A percentile compares a stretch with the other conserved stretches of the same genome.
phyloP scores from a whole-genome alignment of 2,113 vertebrate species.

The Jaculus jaculus region DNA sequence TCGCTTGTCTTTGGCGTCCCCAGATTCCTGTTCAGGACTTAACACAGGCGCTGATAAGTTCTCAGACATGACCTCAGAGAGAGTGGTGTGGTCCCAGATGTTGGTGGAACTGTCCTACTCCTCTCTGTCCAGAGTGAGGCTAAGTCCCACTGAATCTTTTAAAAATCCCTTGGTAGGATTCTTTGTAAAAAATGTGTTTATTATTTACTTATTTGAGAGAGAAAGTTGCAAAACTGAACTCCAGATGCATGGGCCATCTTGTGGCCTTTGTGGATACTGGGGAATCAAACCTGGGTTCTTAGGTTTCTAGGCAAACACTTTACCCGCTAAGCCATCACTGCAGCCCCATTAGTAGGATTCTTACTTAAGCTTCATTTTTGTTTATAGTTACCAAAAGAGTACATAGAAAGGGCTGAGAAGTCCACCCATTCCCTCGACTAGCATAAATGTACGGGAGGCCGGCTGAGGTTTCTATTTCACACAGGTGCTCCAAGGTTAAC shows the following conservation, averaged over 20 bases:
- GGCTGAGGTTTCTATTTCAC: neutral
- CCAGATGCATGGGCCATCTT: no score
- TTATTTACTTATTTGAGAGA: no score
- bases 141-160: neutral
- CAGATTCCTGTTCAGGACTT: neutral
- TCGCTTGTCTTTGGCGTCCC: neutral
- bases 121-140: neutral
- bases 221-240: no score
- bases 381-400: neutral
- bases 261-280: no score
- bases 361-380: neutral
- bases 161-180: neutral
- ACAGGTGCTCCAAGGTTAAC: neutral
- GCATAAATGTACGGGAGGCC: neutral
- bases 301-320: no score
- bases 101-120: rapidly evolving
- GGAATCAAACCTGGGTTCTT: no score
- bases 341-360: neutral
- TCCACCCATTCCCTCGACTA: neutral
- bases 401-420: neutral
- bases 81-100: rapidly evolving
- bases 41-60: neutral
- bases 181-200: no score
- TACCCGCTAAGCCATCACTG: no score
- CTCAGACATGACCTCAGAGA: neutral